Conservation (phyloP, 2,888 invertebrate species). For the Pristionchus maxplancki region DNA sequence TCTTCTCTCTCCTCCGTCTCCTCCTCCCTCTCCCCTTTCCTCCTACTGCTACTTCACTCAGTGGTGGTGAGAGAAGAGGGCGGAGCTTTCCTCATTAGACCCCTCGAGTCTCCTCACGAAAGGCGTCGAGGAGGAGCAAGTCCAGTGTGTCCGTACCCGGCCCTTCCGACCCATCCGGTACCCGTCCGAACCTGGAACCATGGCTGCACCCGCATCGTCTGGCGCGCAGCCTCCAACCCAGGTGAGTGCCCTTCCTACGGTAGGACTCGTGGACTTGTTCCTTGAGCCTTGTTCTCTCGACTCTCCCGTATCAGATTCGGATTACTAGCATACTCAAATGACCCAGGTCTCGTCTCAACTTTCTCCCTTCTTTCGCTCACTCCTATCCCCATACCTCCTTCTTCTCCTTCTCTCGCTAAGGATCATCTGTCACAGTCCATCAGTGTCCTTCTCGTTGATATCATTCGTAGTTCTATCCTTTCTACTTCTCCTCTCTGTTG, state of each 20-base stretch:
- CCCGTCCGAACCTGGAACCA: background rate
- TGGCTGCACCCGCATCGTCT: background rate
- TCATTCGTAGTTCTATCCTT: conserved; percentile 19
- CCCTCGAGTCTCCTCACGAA: conserved; percentile 40
- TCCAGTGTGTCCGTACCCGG: background rate
- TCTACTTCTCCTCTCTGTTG: background rate
- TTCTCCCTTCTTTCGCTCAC: background rate
- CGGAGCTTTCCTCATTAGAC: conserved; percentile 50
- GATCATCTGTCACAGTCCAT: conserved; percentile 32
- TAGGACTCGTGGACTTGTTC: background rate
- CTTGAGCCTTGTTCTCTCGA: background rate
- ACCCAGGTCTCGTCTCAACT: conserved; percentile 12
- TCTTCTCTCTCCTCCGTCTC: background rate
- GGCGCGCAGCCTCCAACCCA: background rate
- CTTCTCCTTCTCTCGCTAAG: background rate
- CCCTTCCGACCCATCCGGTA: background rate
- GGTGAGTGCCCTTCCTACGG: conserved; percentile 22
- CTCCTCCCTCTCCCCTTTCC: background rate
- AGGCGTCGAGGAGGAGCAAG: conserved; percentile 32
- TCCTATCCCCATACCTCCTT: background rate
- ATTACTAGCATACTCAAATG: conserved; percentile 17
- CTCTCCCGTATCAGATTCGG: conserved; percentile 8
- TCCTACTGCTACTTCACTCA: background rate
- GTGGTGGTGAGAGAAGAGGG: conserved; percentile 50
- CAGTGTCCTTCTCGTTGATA: conserved; percentile 15